phyloP scores from a whole-genome alignment of 2,888 invertebrate genomes.

The Melanophora roralis region DNA sequence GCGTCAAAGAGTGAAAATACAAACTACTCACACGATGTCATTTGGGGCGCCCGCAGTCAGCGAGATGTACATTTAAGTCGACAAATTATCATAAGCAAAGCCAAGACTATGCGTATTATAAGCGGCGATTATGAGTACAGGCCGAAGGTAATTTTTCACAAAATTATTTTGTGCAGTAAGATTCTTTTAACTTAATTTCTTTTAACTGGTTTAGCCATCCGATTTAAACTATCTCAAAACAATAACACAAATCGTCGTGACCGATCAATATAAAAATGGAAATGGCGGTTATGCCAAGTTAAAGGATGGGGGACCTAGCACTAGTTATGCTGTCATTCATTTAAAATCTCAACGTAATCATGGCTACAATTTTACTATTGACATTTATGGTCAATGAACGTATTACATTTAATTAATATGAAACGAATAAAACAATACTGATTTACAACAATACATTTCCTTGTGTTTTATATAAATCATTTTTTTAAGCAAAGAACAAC shows the following conservation, averaged over 20 bases:
- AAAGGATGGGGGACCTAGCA: constrained; percentile 64
- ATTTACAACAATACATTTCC: too few species aligned
- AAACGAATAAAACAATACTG: neutral
- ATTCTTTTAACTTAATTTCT: neutral
- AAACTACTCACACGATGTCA: constrained; percentile 49
- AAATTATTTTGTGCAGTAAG: too few species aligned
- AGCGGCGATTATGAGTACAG: constrained; percentile 62
- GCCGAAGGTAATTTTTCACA: constrained; percentile 53
- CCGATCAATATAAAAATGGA: constrained; percentile 64
- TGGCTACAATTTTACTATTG: constrained; percentile 76
- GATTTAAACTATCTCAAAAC: constrained; percentile 57
- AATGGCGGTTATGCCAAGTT: constrained; percentile 64
- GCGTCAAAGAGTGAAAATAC: constrained; percentile 31
- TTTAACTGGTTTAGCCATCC: constrained; percentile 2
- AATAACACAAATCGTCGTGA: constrained; percentile 64
- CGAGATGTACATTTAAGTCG: constrained; percentile 63
- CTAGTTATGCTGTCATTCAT: constrained; percentile 63
- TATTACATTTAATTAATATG: neutral
- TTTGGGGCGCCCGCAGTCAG: constrained; percentile 64
- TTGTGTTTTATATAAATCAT: too few species aligned
- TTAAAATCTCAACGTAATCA: constrained; percentile 76
- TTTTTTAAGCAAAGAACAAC: too few species aligned
- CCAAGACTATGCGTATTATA: constrained; percentile 62
- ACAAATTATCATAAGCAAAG: constrained; percentile 58
- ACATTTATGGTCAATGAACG: constrained; percentile 71